Evolutionary conservation across 2,113 vertebrate genomes (phyloP).

Genomic region (Electrona antarctica): DNA sequence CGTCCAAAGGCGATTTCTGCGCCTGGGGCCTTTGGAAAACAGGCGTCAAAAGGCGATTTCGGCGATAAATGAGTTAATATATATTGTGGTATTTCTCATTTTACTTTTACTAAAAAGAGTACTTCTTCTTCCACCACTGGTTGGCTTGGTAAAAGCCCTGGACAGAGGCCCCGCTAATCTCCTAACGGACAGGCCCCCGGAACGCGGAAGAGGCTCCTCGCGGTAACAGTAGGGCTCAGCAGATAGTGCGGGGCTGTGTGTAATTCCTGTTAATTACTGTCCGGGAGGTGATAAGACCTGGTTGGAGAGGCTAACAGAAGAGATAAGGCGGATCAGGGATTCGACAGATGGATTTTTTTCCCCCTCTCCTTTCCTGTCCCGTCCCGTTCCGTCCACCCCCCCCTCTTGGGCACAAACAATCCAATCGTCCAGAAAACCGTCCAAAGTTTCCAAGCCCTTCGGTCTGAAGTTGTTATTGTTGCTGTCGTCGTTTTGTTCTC

Average conservation of each 20-base stretch:
- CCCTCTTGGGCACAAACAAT: conserved; percentile 45
- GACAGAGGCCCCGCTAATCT: conserved; percentile 61
- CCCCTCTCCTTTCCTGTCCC: background rate
- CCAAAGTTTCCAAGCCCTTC: conserved; percentile 27
- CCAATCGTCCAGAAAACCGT: conserved; percentile 43
- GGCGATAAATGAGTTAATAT: no score
- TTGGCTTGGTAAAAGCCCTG: conserved; percentile 31
- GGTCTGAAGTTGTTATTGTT: conserved; percentile 8
- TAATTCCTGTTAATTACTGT: conserved; percentile 79
- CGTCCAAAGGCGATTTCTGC: no score
- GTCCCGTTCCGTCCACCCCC: no score
- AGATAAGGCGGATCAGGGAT: conserved; percentile 72
- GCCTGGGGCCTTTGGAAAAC: no score
- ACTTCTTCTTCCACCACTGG: no score
- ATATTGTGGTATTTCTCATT: no score
- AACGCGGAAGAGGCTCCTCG: conserved; percentile 61
- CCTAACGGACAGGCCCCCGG: conserved; percentile 57
- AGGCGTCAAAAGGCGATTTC: no score
- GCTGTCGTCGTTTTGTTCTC: background rate
- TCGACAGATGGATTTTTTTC: conserved; percentile 54
- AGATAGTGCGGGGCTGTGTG: conserved; percentile 59
- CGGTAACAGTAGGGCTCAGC: conserved; percentile 50
- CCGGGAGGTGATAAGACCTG: conserved; percentile 68
- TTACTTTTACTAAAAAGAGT: background rate
- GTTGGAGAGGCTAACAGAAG: conserved; percentile 63